Percentiles rank a stretch among this genome's conserved stretches.
These are phyloP conservation scores for Gandaritis pyraliata DNA, from an alignment of 2,888 invertebrate species.

Conservation along the genomic window DNA sequence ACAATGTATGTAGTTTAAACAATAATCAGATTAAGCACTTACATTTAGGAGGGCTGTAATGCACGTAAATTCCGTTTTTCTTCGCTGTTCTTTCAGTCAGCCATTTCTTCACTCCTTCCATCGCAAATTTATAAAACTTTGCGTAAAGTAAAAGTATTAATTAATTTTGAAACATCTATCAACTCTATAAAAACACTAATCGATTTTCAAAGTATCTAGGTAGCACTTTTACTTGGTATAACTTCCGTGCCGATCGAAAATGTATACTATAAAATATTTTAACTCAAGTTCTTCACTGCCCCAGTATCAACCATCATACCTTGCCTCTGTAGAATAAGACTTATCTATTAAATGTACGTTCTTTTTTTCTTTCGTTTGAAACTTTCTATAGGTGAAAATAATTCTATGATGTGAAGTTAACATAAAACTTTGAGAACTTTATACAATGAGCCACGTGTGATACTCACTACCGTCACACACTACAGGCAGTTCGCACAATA, in stretches of 20 bases:
- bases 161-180: conserved; percentile 2
- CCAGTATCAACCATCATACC: conserved; percentile 29
- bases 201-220: conserved; percentile 2
- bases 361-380: too few species aligned
- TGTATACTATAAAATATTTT: conserved; percentile 70
- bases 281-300: conserved; percentile 41
- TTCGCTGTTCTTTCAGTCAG: conserved; percentile 58
- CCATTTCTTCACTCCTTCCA: conserved; percentile 72
- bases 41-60: conserved; percentile 87
- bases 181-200: conserved; percentile 8
- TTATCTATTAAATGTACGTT: too few species aligned
- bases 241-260: conserved; percentile 51
- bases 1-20: too few species aligned
- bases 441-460: conserved; percentile 7
- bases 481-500: conserved; percentile 38
- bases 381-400: too few species aligned
- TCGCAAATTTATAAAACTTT: conserved; percentile 35
- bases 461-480: conserved; percentile 5
- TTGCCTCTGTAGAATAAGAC: too few species aligned
- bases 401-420: not conserved
- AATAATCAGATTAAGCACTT: conserved; percentile 50
- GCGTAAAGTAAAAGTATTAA: not conserved
- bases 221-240: not conserved
- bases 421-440: not conserved
- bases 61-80: conserved; percentile 84